Percentiles rank a stretch among this genome's conserved stretches.
phyloP scores from a whole-genome alignment of 1,140 invertebrate genomes.

The Pissodes strobi region DNA sequence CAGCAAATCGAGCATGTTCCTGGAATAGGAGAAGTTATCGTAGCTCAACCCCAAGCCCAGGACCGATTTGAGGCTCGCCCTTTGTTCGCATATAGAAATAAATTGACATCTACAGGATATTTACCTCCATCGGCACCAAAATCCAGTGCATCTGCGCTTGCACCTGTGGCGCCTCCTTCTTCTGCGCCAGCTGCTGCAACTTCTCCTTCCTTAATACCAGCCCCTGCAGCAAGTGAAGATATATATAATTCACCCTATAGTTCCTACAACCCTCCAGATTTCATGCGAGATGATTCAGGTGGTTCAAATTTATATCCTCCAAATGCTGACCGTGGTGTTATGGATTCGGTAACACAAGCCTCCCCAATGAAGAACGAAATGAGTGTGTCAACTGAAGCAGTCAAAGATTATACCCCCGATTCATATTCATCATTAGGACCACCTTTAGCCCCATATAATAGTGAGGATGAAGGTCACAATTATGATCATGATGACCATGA shows the following conservation, averaged over 20 bases:
- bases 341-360: no score
- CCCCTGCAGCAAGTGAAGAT: conserved; percentile 20
- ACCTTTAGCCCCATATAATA: conserved; percentile 31
- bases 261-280: conserved; percentile 48
- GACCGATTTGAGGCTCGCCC: conserved; percentile 50
- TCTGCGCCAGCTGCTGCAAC: no score
- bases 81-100: conserved; percentile 44
- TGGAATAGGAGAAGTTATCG: conserved; percentile 49
- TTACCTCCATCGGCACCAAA: conserved; percentile 14
- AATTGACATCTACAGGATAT: conserved; percentile 25
- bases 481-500: conserved; percentile 20
- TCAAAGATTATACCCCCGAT: conserved; percentile 21
- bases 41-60: conserved; percentile 37
- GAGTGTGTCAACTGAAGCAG: background rate
- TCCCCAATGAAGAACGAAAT: no score
- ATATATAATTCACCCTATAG: conserved; percentile 45
- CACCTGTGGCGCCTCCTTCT: background rate
- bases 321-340: conserved; percentile 2
- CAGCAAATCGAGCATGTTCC: conserved; percentile 40
- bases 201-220: background rate
- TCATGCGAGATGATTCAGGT: conserved; percentile 31
- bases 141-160: no score
- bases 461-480: background rate
- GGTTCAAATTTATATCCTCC: conserved; percentile 24
- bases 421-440: conserved; percentile 37